Percentiles rank a stretch among this genome's conserved stretches.
Evolutionary conservation across 35 echinoderm and acorn worm species (phyloP).

Genomic region (Ophioderma brevispina): DNA sequence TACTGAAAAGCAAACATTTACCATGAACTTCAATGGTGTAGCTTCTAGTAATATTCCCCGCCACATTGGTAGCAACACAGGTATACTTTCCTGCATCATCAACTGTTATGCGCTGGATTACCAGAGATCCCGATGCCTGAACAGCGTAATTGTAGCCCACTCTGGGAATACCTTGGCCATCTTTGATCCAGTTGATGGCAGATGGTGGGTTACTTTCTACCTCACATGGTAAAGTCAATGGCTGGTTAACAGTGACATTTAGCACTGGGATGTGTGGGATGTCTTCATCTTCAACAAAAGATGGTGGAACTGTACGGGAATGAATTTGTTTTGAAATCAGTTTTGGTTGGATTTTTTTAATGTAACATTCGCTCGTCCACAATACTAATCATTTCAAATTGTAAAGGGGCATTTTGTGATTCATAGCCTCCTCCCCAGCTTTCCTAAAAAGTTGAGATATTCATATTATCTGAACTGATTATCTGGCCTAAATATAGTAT

Average conservation of each 20-base stretch:
- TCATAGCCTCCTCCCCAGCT: too few species aligned
- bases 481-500: too few species aligned
- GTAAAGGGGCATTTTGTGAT: too few species aligned
- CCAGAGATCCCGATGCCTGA: slow-evolving; percentile 42
- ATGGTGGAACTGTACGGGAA: slow-evolving; percentile 66
- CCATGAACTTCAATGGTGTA: slow-evolving; percentile 63
- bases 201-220: slow-evolving; percentile 65
- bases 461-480: too few species aligned
- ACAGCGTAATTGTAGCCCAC: slow-evolving; percentile 51
- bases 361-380: too few species aligned
- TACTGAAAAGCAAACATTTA: too few species aligned
- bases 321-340: too few species aligned
- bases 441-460: too few species aligned
- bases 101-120: slow-evolving; percentile 43
- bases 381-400: too few species aligned
- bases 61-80: slow-evolving; percentile 78
- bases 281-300: slow-evolving; percentile 45
- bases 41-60: slow-evolving; percentile 76
- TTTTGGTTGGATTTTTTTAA: too few species aligned
- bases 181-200: slow-evolving; percentile 67
- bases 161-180: slow-evolving; percentile 40
- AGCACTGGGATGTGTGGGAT: slow-evolving; percentile 19
- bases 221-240: slow-evolving; percentile 63
- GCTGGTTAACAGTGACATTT: slow-evolving; percentile 51
- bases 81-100: slow-evolving; percentile 64